These are phyloP conservation scores for Chaetodon trifascialis DNA, from an alignment of 2,113 vertebrate species.

Conservation along the genomic window DNA sequence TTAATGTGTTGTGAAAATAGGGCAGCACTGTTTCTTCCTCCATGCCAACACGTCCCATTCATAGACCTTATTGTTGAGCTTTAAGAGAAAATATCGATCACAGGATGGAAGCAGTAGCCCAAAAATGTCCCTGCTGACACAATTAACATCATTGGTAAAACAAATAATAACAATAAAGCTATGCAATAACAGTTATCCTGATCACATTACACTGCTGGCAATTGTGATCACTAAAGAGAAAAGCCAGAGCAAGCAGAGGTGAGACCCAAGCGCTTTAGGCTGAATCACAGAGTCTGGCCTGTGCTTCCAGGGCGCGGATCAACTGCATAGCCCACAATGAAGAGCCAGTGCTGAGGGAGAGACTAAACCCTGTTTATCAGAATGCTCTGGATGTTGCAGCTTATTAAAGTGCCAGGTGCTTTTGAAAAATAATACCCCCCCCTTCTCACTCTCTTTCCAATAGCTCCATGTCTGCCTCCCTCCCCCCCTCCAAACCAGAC, in stretches of 20 bases:
- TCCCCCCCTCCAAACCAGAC: constrained; percentile 5
- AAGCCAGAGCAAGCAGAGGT: constrained; percentile 37
- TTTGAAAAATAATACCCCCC: constrained; percentile 72
- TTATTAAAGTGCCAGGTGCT: constrained; percentile 78
- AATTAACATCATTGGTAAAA: background rate
- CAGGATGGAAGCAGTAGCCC: constrained; percentile 30
- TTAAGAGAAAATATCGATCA: constrained; percentile 44
- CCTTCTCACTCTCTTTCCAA: constrained; percentile 11
- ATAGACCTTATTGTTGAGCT: background rate
- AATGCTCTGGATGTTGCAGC: constrained; percentile 74
- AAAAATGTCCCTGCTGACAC: constrained; percentile 36
- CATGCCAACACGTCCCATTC: background rate
- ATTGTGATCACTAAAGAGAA: constrained; percentile 65
- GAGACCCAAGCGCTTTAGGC: constrained; percentile 44
- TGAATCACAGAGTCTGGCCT: constrained; percentile 59
- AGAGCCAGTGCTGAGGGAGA: constrained; percentile 56
- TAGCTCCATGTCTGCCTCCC: constrained; percentile 25
- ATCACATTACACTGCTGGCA: constrained; percentile 54
- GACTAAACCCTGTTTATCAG: constrained; percentile 76
- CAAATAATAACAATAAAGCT: constrained; percentile 19
- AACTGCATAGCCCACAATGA: constrained; percentile 49
- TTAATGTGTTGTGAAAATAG: constrained; percentile 20
- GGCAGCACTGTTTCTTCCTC: constrained; percentile 9
- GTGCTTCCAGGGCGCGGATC: constrained; percentile 59
- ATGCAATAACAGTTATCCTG: constrained; percentile 49